These are phyloP conservation scores for Eulemur macaco DNA, from an alignment of 2,113 vertebrate genomes.

Conservation along the genomic window DNA sequence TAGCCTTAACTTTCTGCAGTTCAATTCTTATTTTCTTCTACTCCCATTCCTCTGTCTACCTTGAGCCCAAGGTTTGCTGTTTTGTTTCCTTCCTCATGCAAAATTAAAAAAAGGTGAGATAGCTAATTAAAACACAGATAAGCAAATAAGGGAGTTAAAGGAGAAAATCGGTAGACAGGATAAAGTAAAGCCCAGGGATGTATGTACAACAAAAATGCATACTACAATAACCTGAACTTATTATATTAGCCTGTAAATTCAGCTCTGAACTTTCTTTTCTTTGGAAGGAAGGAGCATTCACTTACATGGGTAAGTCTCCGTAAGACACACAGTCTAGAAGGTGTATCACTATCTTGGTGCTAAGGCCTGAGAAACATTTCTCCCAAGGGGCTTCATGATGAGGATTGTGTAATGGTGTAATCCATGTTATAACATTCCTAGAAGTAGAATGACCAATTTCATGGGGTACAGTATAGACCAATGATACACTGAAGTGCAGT, in stretches of 20 bases:
- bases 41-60: neutral
- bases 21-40: neutral
- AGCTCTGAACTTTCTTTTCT: neutral
- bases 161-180: neutral
- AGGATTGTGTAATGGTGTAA: neutral
- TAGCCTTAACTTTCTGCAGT: neutral
- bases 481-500: neutral
- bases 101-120: neutral
- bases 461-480: neutral
- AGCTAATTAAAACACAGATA: neutral
- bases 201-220: constrained; percentile 13
- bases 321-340: neutral
- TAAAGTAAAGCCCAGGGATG: neutral
- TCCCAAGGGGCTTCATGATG: neutral
- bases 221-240: neutral
- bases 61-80: neutral
- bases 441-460: neutral
- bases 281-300: neutral
- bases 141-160: neutral
- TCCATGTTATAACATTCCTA: neutral
- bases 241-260: neutral
- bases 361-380: neutral
- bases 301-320: neutral
- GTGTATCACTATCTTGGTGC: neutral
- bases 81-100: neutral